phyloP scores from a whole-genome alignment of 2,888 invertebrate genomes.

The Agrilus mali region DNA sequence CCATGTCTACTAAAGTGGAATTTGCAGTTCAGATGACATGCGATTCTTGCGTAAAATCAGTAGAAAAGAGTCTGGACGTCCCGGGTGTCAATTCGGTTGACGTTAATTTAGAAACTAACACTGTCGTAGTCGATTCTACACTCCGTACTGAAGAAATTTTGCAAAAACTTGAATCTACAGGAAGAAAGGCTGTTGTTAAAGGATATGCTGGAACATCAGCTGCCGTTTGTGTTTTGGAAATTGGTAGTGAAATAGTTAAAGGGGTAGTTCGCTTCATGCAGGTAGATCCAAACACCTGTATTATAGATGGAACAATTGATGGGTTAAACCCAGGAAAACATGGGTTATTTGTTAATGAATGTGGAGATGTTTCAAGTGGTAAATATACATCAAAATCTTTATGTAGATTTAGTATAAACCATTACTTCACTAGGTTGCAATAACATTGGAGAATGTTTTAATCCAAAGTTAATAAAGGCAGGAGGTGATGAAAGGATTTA shows the following conservation, averaged over 20 bases:
- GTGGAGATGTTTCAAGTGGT: conserved; percentile 58
- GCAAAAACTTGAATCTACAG: conserved; percentile 40
- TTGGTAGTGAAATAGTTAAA: conserved; percentile 33
- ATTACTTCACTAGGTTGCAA: conserved; percentile 30
- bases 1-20: conserved; percentile 41
- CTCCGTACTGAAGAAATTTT: conserved; percentile 47
- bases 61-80: conserved; percentile 34
- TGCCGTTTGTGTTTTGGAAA: conserved; percentile 65
- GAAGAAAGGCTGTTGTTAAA: conserved; percentile 61
- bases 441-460: conserved; percentile 50
- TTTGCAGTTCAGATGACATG: conserved; percentile 54
- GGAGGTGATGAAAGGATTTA: conserved; percentile 36
- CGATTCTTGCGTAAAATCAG: conserved; percentile 39
- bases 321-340: conserved; percentile 54
- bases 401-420: background rate
- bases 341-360: conserved; percentile 52
- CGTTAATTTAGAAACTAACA: conserved; percentile 48
- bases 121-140: conserved; percentile 54
- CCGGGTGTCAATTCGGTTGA: conserved; percentile 37
- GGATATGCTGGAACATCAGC: conserved; percentile 60
- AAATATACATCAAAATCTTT: background rate
- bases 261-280: conserved; percentile 73
- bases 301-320: conserved; percentile 78
- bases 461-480: conserved; percentile 35
- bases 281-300: conserved; percentile 40